Base-by-base conservation (phyloP, 2,888 invertebrate species). In the Drosophila robusta region DNA sequence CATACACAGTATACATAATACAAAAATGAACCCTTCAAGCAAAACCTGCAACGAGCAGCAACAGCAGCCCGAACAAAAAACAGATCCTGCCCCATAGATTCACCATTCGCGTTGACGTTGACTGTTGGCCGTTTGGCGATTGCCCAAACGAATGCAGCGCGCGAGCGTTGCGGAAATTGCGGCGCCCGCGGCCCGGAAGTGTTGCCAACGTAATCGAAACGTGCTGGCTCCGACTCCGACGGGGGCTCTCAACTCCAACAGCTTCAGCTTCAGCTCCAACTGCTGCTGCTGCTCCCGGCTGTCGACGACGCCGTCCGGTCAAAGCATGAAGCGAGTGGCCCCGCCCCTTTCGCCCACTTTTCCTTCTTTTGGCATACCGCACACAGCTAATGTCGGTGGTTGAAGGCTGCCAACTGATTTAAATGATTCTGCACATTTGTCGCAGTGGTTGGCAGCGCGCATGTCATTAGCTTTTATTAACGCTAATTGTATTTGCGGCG, bases 181-280 rank as follows among this genome's bases (percentile, higher is more conserved):
- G 87, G 78, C 69, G 80, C 82, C 86, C 80, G 87, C 86, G 80
- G 87, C 70, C 78, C 83, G 83, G 86, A 83, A 83, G 83, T 83
- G 83, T 83, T 83, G 83, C 74, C 86, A 83, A 83, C 83, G 78
- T 83, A 83, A 83, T 86, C 87, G 87, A 86, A 83, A 83, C 76
- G 78, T 83, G 78, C 78, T 75, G 65, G 61, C 66, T 67, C 56
- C 62, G 36, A 49, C 66, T 75, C 32, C 56, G 9, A 60, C 41
- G 24, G 42, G 50, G 4, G 44, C 44, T 46, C 4, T 29, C 29
- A 29, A 29, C 29, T 29, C 29, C 29, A 29, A 29, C 22, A 8
- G 26, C 36, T 38, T 39, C 45, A 39, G 18, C 46, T 24, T 7
- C 22, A n/a, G 5, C 34, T 44, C 29, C 46, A 46, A 62, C 44